Conservation (phyloP, 2,888 invertebrate genomes). For the Endotricha flammealis region DNA sequence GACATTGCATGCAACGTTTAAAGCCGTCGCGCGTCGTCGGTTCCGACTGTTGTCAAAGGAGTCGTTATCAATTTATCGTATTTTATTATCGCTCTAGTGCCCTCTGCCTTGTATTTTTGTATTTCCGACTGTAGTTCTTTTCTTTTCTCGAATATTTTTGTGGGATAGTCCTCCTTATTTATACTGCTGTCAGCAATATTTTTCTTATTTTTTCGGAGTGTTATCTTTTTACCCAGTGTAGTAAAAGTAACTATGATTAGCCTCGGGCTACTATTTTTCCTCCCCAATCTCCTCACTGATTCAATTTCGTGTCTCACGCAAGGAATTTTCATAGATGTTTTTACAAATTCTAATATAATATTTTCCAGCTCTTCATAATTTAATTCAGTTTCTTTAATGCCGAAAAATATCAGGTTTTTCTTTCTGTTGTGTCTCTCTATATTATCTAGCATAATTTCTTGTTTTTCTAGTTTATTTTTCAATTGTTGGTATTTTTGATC, state of each 20-base stretch:
- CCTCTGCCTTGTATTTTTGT: neutral
- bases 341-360: no score
- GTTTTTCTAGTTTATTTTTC: no score
- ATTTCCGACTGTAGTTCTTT: neutral
- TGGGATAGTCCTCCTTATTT: neutral
- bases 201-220: neutral
- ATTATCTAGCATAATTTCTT: no score
- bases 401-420: no score
- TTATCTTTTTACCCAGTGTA: neutral
- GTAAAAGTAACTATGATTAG: neutral
- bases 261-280: neutral
- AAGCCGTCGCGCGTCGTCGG: no score
- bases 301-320: conserved; percentile 1
- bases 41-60: no score
- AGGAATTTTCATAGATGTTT: no score
- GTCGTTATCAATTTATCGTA: neutral
- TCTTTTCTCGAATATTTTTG: neutral
- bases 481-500: no score
- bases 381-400: no score
- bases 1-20: no score
- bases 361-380: no score
- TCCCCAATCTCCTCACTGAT: neutral
- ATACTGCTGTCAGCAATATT: neutral
- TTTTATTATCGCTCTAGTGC: neutral
- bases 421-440: no score